phyloP scores from a whole-genome alignment of 2,888 invertebrate species.

The Ochropacha duplaris region DNA sequence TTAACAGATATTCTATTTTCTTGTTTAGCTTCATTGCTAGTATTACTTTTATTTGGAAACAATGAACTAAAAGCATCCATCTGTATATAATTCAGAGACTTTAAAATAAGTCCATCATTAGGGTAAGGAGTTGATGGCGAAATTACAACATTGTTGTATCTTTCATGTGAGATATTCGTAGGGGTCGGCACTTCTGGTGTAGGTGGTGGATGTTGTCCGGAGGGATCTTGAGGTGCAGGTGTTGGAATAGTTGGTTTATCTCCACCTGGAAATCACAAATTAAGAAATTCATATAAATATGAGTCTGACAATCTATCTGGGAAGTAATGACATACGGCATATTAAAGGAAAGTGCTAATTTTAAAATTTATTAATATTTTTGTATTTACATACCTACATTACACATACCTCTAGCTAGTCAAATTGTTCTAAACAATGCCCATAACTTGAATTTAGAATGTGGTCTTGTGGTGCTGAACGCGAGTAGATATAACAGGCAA shows the following conservation, averaged over 20 bases:
- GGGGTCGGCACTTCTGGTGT: slow-evolving; percentile 25
- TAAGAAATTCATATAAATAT: background rate
- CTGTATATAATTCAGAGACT: slow-evolving; percentile 77
- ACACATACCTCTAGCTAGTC: no score
- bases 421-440: no score
- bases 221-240: slow-evolving; percentile 28
- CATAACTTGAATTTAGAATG: no score
- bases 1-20: slow-evolving; percentile 40
- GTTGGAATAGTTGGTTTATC: slow-evolving; percentile 42
- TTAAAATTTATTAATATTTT: no score
- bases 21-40: slow-evolving; percentile 25
- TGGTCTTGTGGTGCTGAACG: no score
- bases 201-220: slow-evolving; percentile 24
- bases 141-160: slow-evolving; percentile 19
- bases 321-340: no score
- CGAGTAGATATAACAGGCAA: no score
- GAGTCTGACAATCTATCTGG: no score
- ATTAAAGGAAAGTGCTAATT: no score
- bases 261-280: slow-evolving; percentile 43
- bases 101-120: slow-evolving; percentile 68
- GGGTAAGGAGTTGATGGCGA: slow-evolving; percentile 64
- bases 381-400: no score
- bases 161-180: slow-evolving; percentile 27
- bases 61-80: slow-evolving; percentile 76
- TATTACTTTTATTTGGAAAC: slow-evolving; percentile 47